Evolutionary conservation across 2,113 vertebrate species (phyloP).

Genomic region (Dascyllus trimaculatus): DNA sequence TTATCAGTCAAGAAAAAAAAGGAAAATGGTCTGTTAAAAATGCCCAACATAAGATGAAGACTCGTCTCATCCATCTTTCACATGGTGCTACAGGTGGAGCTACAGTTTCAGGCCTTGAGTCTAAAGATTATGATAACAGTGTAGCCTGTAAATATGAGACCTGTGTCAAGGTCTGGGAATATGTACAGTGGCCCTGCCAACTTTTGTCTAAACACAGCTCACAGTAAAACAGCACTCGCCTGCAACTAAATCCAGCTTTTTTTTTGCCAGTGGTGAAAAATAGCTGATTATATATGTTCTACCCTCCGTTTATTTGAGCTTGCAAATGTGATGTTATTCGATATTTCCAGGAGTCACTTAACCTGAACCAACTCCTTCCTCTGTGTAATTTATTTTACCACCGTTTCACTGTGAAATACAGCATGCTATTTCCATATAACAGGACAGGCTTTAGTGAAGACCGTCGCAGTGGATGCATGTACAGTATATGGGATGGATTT

Average conservation of each 20-base stretch:
- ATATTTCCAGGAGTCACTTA: conserved; percentile 22
- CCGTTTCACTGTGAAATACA: neutral
- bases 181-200: conserved; percentile 7
- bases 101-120: neutral
- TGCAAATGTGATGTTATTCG: conserved; percentile 34
- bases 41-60: neutral
- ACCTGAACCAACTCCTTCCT: neutral
- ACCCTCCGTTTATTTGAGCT: conserved; percentile 22
- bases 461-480: neutral
- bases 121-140: neutral
- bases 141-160: conserved; percentile 8
- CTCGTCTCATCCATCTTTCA: neutral
- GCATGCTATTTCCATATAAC: neutral
- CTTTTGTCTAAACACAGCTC: conserved; percentile 36
- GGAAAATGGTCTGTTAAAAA: neutral
- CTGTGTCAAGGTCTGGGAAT: conserved; percentile 10
- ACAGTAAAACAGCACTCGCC: neutral
- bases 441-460: neutral
- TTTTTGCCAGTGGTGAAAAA: conserved; percentile 21
- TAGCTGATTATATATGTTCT: conserved; percentile 18
- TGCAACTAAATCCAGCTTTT: conserved; percentile 39
- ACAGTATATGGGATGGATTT: no score
- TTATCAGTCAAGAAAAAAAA: neutral
- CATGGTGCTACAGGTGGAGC: neutral
- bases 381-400: neutral